These are phyloP conservation scores for Hoplias malabaricus DNA, from an alignment of 2,113 vertebrate species.

Conservation along the genomic window DNA sequence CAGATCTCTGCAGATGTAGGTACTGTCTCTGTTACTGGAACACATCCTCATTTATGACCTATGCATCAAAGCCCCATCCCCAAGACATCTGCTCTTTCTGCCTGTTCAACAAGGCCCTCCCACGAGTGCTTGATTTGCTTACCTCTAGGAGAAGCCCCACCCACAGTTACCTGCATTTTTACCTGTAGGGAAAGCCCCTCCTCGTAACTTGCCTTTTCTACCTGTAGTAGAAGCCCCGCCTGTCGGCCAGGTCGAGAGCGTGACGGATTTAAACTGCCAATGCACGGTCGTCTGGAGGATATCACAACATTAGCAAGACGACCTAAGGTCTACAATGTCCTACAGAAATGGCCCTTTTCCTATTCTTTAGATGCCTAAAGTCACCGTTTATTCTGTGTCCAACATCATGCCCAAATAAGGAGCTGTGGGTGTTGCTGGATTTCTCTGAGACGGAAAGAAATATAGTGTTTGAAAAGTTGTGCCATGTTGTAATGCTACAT, in stretches of 20 bases:
- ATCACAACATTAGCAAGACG: background rate
- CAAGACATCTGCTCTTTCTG: constrained; percentile 31
- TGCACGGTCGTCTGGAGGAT: background rate
- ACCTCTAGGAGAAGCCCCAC: background rate
- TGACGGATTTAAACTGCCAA: constrained; percentile 1
- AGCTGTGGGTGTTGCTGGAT: too few relatives aligned
- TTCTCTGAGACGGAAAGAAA: too few relatives aligned
- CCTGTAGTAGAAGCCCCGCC: too few relatives aligned
- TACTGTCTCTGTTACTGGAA: background rate
- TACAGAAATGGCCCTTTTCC: background rate
- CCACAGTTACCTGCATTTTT: background rate
- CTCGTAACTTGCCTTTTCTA: background rate
- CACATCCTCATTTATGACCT: constrained; percentile 29
- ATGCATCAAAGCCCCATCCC: constrained; percentile 44
- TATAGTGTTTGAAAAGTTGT: too few relatives aligned
- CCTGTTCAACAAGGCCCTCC: constrained; percentile 14
- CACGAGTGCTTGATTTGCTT: background rate
- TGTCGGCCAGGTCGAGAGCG: background rate
- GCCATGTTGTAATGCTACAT: too few relatives aligned
- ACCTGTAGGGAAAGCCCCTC: background rate
- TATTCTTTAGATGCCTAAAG: background rate
- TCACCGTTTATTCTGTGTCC: too few relatives aligned
- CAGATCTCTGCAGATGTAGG: background rate
- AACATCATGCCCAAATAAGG: too few relatives aligned
- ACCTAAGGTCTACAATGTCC: background rate